Percentiles rank a stretch among this genome's conserved stretches.
Evolutionary conservation across 2,888 invertebrate species (phyloP).

Genomic region (Cheilosia pagana): DNA sequence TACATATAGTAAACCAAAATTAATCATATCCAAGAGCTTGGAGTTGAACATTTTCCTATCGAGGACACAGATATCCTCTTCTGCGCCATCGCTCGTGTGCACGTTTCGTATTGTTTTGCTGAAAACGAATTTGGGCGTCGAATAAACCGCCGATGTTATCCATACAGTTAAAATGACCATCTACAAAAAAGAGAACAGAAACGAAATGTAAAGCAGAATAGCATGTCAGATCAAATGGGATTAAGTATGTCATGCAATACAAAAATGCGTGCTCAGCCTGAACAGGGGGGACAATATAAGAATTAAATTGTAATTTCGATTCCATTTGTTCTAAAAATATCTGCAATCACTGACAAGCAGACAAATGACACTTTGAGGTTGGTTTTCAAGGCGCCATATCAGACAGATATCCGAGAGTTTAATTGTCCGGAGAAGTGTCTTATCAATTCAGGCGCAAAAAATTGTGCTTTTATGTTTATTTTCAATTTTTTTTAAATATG

Average conservation of each 20-base stretch:
- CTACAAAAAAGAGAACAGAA: slow-evolving; percentile 83
- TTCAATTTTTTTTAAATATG: no score
- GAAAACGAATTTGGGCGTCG: slow-evolving; percentile 92
- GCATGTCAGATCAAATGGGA: background rate
- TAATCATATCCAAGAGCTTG: slow-evolving; percentile 90
- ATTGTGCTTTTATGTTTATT: no score
- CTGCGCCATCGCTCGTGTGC: slow-evolving; percentile 82
- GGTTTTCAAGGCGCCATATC: no score
- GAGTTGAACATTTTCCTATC: slow-evolving; percentile 91
- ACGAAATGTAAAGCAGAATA: background rate
- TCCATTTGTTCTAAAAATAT: no score
- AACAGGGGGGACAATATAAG: background rate
- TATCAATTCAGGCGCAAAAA: no score
- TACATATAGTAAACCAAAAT: slow-evolving; percentile 92
- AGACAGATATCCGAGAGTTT: no score
- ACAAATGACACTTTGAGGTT: no score
- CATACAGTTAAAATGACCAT: slow-evolving; percentile 91
- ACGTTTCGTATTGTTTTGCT: slow-evolving; percentile 89
- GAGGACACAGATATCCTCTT: slow-evolving; percentile 87
- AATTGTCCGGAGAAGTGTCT: no score
- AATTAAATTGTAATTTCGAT: no score
- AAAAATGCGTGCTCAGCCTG: background rate
- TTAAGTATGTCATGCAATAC: background rate
- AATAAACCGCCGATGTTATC: slow-evolving; percentile 92
- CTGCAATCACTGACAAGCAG: no score